Evolutionary conservation across 2,888 invertebrate genomes (phyloP), one percentile per base, ranked within the genome.

Genomic region (Cryptus viduatorius): DNA sequence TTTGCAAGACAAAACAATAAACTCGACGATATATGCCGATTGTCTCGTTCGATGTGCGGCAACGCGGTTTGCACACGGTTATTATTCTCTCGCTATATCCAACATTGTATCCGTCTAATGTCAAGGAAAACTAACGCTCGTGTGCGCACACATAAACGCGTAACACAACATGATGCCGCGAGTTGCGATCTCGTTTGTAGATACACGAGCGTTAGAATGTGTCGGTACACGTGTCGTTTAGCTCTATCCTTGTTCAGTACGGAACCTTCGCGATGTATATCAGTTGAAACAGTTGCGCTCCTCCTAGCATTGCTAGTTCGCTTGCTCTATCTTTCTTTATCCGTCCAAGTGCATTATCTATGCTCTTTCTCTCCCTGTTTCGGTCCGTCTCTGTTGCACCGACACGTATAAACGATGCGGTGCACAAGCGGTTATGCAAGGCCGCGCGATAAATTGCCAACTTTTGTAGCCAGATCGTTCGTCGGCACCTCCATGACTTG

Each of bases 81-180:
- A 37, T 50, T 69, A 56, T 16, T 79, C 77, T 53, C 67, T 72
- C 42, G 53, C 61, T 85, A 86, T 75, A 83, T 78, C 53, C 12
- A 12, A 90, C 89, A 90, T 90, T 89, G 89, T 91, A 89, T 78
- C 75, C 69, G 81, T 59, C 82, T 89, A 90, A 91, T 89, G 89
- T 90, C 90, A 91, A 91, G 90, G 91, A 89, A 89, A 90, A 86
- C 85, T 80, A 83, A 81, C 84, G 78, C 75, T 84, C 75, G 50
- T 72, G 75, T 64, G 82, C 84, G 44, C 14, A 12, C 31, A 24
- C 14, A 53, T 19, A 29, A n/a, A 29, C 64, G 44, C 42, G 65
- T 29, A 29, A 76, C 59, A 8, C 37, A 37, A 37, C 37, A 8
- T 24, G 29, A 42, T 24, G 37, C 65, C 24, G 44, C 53, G 48